A percentile compares a stretch with the other conserved stretches of the same genome.
These are phyloP conservation scores for Cathartes aura DNA, from an alignment of 2,113 vertebrate genomes.

Conservation along the genomic window DNA sequence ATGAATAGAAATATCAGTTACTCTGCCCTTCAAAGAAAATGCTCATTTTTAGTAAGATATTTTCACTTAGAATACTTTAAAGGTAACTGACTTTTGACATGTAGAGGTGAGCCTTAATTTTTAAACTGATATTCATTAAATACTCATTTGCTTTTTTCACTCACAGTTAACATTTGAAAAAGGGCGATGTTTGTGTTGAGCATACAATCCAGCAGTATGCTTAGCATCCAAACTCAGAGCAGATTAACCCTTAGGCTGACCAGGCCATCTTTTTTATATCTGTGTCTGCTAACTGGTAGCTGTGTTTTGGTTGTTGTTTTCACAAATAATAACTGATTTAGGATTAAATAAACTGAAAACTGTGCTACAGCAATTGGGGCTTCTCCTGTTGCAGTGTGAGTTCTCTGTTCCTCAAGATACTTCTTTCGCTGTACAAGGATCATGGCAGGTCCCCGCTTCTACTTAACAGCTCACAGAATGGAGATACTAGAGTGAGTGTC, in stretches of 20 bases:
- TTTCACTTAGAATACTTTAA: background rate
- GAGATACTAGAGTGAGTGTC: too few relatives aligned
- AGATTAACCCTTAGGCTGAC: background rate
- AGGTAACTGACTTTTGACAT: background rate
- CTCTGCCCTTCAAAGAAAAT: background rate
- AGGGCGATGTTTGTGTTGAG: background rate
- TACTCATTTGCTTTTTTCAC: background rate
- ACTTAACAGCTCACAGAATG: background rate
- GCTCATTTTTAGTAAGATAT: background rate
- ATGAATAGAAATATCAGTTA: constrained; percentile 11
- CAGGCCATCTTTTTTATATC: background rate
- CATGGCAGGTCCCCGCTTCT: background rate
- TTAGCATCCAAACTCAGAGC: background rate
- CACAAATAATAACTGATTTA: background rate
- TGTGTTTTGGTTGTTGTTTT: background rate
- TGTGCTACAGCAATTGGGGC: background rate
- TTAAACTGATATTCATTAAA: background rate
- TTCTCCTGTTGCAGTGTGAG: background rate
- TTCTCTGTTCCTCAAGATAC: background rate
- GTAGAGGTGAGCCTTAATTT: background rate
- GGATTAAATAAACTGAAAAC: background rate
- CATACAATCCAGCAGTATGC: background rate
- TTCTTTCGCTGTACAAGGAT: background rate
- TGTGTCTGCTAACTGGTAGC: background rate
- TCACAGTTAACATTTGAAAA: background rate